Evolutionary conservation across 35 echinoderm and acorn worm genomes (phyloP).

Genomic region (Ophiothrix spiculata): DNA sequence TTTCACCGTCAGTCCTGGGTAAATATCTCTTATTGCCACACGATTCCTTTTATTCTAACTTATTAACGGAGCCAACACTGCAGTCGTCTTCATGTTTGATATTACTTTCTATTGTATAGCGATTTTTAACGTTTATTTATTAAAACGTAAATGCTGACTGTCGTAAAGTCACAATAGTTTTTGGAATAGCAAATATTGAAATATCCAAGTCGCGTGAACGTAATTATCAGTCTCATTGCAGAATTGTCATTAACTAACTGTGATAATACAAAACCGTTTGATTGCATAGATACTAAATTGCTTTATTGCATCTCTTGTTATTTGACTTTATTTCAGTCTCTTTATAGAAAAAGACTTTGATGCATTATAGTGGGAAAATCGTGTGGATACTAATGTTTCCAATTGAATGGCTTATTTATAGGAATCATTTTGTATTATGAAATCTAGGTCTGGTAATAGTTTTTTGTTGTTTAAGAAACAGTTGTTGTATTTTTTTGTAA

Average conservation of each 20-base stretch:
- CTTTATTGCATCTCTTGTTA: too few relatives aligned
- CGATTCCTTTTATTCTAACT: neutral
- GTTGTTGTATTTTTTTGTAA: too few relatives aligned
- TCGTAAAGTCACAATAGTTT: neutral
- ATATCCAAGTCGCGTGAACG: neutral
- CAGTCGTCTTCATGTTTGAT: neutral
- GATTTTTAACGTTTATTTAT: constrained; percentile 9
- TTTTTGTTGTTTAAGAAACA: too few relatives aligned
- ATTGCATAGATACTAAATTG: too few relatives aligned
- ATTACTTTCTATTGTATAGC: constrained; percentile 1
- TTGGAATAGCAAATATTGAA: constrained; percentile 4
- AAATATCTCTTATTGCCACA: neutral
- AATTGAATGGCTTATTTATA: too few relatives aligned
- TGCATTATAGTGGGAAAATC: too few relatives aligned
- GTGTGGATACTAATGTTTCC: too few relatives aligned
- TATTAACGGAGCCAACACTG: neutral
- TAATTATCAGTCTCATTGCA: neutral
- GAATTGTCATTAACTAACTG: neutral
- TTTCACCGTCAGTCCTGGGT: neutral
- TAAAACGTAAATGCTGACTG: neutral
- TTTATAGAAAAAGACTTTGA: too few relatives aligned
- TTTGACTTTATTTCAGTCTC: too few relatives aligned
- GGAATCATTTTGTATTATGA: too few relatives aligned
- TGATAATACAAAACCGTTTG: too few relatives aligned
- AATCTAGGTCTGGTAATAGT: too few relatives aligned